phyloP scores from a whole-genome alignment of 2,888 invertebrate genomes.

The Oxycera nigricornis region DNA sequence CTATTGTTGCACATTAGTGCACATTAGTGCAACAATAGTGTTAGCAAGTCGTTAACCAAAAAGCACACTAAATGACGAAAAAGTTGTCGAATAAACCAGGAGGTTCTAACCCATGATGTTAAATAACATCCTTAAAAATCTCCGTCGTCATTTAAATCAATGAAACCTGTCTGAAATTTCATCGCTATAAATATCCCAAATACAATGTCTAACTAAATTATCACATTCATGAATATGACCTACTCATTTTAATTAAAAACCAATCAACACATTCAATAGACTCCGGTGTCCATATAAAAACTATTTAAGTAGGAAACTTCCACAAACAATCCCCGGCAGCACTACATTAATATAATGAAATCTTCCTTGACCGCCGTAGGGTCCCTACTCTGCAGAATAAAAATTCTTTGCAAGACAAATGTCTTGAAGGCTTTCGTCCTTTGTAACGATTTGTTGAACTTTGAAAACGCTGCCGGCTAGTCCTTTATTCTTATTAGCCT shows the following conservation, averaged over 20 bases:
- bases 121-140: no score
- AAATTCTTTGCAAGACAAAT: not conserved
- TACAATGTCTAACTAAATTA: no score
- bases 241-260: not conserved
- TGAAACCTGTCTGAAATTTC: no score
- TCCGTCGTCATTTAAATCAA: no score
- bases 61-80: no score
- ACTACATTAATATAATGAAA: constrained; percentile 14
- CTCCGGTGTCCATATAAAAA: not conserved
- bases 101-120: no score
- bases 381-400: not conserved
- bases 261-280: not conserved
- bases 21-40: no score
- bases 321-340: not conserved
- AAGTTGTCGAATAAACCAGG: no score
- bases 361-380: not conserved
- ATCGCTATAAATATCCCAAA: no score
- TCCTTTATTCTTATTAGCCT: not conserved
- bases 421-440: not conserved
- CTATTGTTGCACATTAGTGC: no score
- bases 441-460: not conserved
- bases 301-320: not conserved
- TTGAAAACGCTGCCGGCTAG: not conserved
- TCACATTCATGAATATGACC: no score
- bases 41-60: no score